Evolutionary conservation across 2,888 invertebrate species (phyloP).

Genomic region (Cephalotes varians): DNA sequence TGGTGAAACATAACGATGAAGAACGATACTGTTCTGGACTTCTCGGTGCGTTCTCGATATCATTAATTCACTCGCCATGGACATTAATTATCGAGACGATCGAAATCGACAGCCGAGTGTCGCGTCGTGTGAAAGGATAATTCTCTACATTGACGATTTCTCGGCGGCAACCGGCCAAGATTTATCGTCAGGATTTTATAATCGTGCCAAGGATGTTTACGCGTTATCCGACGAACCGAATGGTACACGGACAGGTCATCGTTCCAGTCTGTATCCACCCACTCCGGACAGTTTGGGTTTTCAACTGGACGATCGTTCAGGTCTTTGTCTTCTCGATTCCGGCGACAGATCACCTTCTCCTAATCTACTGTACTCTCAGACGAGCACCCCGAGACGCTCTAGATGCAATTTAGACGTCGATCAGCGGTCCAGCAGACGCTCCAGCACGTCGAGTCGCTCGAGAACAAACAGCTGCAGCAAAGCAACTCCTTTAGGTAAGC

Average conservation of each 20-base stretch:
- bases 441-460: conserved; percentile 77
- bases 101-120: conserved; percentile 64
- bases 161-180: conserved; percentile 64
- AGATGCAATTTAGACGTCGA: conserved; percentile 75
- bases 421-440: conserved; percentile 76
- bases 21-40: not conserved
- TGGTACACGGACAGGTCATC: conserved; percentile 51
- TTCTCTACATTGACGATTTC: conserved; percentile 80
- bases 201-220: conserved; percentile 52
- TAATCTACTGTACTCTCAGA: conserved; percentile 69
- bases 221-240: conserved; percentile 47
- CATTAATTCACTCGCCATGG: conserved; percentile 29
- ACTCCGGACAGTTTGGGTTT: conserved; percentile 45
- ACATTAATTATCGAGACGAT: conserved; percentile 40
- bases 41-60: conserved; percentile 3
- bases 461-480: conserved; percentile 80
- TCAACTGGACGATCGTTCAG: conserved; percentile 60
- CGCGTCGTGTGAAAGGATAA: conserved; percentile 77
- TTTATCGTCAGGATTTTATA: conserved; percentile 57
- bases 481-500: conserved; percentile 82
- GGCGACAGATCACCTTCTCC: conserved; percentile 62
- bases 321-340: conserved; percentile 64
- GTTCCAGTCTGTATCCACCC: conserved; percentile 53
- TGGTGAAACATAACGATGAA: not conserved
- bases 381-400: conserved; percentile 70